Evolutionary conservation across 2,888 invertebrate genomes (phyloP), one percentile per base, ranked within the genome.

Genomic region (Polyommatus iphigenia): DNA sequence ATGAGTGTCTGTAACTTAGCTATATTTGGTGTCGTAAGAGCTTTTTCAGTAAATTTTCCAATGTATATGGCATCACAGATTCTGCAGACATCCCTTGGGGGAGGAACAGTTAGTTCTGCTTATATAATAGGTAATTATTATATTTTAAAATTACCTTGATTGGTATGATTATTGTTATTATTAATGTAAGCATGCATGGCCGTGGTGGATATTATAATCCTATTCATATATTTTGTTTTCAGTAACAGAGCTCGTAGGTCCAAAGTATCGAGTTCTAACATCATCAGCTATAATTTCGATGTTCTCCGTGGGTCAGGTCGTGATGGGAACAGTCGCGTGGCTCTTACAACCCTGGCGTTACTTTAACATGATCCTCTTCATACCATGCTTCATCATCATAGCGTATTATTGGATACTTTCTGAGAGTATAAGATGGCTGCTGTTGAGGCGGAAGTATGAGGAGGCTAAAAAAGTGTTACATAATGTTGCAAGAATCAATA

Each of bases 371-470:
- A 90, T 95, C 1, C 88, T 96, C 41, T 97, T 97, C 84, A 92
- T 95, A 0, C 97, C 97, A 0, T 95, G 96, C 36, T 89, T 97
- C 77, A 85, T 97, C 0, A 92, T 96, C 78, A 85, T 97, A 75
- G 84, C 92, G 3, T 96, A 97, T 85, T 95, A 96, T 82, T 96
- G 96, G 95, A 82, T 96, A 20, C 81, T 91, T 3, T 83, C 86
- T 0, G 97, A 97, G 89, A 97, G 97, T 71, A 94, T 96, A 24
- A 94, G 97, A 81, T 97, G 97, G 97, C 93, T 97, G 32, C 87
- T 97, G 8, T 95, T 96, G 3, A 96, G 96, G 82, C 94, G 95
- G 50, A 95, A 95, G 82, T 94, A 94, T 79, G 92, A 95, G 0
- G 95, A 96, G 82, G 97, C 96, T 0, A 95, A 94, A 81, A 85